Conservation (phyloP, 2,797 vertebrate species). For the Hapalemur alaotrensis region DNA sequence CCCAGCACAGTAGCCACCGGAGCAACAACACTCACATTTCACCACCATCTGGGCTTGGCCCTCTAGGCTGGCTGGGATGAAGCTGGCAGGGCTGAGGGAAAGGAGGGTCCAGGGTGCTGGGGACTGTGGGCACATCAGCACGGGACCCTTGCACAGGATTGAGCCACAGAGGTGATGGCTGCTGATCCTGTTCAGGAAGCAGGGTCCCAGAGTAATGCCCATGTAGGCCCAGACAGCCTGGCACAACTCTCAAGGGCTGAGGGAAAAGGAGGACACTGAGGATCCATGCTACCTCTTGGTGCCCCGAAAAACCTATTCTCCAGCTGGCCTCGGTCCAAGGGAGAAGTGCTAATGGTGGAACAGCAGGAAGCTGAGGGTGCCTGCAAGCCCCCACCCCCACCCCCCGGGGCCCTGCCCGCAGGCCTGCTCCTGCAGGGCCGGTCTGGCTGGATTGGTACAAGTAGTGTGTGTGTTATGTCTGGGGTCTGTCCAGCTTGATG, state of each 20-base stretch:
- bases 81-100: constrained; percentile 85
- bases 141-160: constrained; percentile 85
- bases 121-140: constrained; percentile 84
- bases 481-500: neutral
- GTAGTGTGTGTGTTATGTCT: neutral
- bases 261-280: neutral
- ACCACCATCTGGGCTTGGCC: constrained; percentile 66
- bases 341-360: neutral
- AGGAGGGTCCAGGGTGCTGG: constrained; percentile 79
- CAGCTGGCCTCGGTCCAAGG: neutral
- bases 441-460: neutral
- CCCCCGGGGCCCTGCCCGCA: neutral
- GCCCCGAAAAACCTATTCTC: neutral
- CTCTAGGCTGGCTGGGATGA: constrained; percentile 76
- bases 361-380: neutral
- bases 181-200: constrained; percentile 89
- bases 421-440: neutral
- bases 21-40: constrained; percentile 88
- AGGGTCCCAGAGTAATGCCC: constrained; percentile 85
- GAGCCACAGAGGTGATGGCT: constrained; percentile 85
- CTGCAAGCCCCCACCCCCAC: neutral
- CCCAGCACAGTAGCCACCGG: constrained; percentile 48
- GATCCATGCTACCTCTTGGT: neutral
- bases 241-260: constrained; percentile 84
- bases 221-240: constrained; percentile 85